Conservation (phyloP, 2,888 invertebrate genomes). For the Thymelicus sylvestris region DNA sequence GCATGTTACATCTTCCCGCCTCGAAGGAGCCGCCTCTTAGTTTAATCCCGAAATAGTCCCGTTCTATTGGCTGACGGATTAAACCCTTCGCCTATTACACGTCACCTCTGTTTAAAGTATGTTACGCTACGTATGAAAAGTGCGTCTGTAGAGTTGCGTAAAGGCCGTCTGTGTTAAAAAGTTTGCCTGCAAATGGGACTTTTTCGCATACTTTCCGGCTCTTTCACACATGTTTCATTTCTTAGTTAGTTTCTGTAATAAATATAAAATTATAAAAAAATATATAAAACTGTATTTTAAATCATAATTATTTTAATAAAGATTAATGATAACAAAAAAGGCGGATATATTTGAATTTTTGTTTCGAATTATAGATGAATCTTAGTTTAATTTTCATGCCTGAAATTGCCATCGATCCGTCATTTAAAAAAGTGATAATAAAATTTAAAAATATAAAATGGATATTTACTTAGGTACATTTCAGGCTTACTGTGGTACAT, state of each 20-base stretch:
- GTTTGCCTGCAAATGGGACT: background rate
- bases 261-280: too few species aligned
- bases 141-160: background rate
- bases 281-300: too few species aligned
- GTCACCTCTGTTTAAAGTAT: conserved; percentile 48
- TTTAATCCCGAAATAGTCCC: conserved; percentile 66
- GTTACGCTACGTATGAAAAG: conserved; percentile 31
- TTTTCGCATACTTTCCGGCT: background rate
- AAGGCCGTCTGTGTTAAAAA: background rate
- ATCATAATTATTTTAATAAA: too few species aligned
- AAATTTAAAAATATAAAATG: too few species aligned
- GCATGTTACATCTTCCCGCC: conserved; percentile 56
- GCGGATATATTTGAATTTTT: too few species aligned
- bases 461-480: too few species aligned
- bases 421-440: too few species aligned
- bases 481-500: background rate
- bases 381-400: too few species aligned
- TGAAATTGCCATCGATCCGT: too few species aligned
- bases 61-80: conserved; percentile 69
- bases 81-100: conserved; percentile 70
- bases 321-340: too few species aligned
- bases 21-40: conserved; percentile 67
- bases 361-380: too few species aligned
- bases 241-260: too few species aligned
- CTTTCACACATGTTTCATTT: background rate